Base-by-base conservation (phyloP, 2,113 vertebrate species). In the Hassar affinis region DNA sequence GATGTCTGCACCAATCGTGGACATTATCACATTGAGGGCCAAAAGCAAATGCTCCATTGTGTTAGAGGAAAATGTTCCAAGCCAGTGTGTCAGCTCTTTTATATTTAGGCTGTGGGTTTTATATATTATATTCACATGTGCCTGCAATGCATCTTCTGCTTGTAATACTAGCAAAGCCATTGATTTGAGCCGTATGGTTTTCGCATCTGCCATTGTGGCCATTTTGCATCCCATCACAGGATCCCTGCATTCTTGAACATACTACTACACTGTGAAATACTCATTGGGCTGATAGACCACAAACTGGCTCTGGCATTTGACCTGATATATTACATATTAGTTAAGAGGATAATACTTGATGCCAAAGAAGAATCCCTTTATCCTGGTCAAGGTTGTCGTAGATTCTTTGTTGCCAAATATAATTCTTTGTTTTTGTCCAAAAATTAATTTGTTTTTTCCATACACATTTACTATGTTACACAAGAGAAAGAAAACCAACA, bases 251-350 rank as follows among this genome's bases (percentile, higher is more conserved):
- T 56, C 51, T 56, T 25, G 33, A 77, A 77, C 74, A 77, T 18
- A 56, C 18, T 77, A 77, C 51, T 77, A 56, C 51, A 77, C 74
- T 38, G 69, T 74, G 74, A 77, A 77, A 77, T 25, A 54, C 18
- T 33, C 49, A 22, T 54, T 76, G 51, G 47, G 30, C 30, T 33
- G 74, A 76, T 22, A 54, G 17, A 1, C 15, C 27, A 22, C 49
- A 54, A 33, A 54, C 54, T 33, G 49, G 42, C 14, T 49, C 69
- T 49, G 69, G 45, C 25, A 49, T 27, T 74, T 11, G 12, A 74
- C 49, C 69, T 74, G 47, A 54, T 35, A 27, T 33, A 52, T 75
- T 75, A 75, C n/a, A 3, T 33, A n/a, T n/a, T n/a, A n/a, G n/a
- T n/a, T n/a, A n/a, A 2, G 47, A 52, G 27, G 49, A 52, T 52